Conservation (phyloP, 2,113 vertebrate genomes). For the Oenanthe melanoleuca region DNA sequence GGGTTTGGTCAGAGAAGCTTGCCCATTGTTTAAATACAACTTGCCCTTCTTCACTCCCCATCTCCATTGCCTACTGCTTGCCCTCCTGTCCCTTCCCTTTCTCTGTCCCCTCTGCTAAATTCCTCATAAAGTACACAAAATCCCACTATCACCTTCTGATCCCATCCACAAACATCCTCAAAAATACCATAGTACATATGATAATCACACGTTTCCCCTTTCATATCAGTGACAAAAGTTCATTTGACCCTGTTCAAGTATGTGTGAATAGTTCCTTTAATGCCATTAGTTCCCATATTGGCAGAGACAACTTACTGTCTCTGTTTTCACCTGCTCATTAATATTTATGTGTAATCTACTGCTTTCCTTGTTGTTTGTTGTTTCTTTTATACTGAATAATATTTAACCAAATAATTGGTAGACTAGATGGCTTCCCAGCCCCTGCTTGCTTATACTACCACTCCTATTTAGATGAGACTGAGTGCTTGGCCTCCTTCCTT, state of each 20-base stretch:
- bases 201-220: neutral
- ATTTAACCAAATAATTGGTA: neutral
- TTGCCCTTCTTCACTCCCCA: neutral
- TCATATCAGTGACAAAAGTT: neutral
- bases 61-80: neutral
- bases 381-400: neutral
- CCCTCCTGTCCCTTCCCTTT: neutral
- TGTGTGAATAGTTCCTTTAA: neutral
- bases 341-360: neutral
- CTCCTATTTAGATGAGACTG: neutral
- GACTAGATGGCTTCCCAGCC: neutral
- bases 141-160: neutral
- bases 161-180: neutral
- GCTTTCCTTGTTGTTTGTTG: neutral
- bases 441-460: neutral
- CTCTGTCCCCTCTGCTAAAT: neutral
- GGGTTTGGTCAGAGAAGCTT: neutral
- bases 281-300: neutral
- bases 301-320: neutral
- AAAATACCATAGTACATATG: neutral
- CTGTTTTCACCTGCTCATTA: neutral
- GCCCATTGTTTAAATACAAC: neutral
- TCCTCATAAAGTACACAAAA: neutral
- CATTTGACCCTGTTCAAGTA: neutral
- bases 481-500: neutral